Percentiles rank a stretch among this genome's conserved stretches.
These are phyloP conservation scores for Atta colombica DNA, from an alignment of 1,140 invertebrate species.

Conservation along the genomic window DNA sequence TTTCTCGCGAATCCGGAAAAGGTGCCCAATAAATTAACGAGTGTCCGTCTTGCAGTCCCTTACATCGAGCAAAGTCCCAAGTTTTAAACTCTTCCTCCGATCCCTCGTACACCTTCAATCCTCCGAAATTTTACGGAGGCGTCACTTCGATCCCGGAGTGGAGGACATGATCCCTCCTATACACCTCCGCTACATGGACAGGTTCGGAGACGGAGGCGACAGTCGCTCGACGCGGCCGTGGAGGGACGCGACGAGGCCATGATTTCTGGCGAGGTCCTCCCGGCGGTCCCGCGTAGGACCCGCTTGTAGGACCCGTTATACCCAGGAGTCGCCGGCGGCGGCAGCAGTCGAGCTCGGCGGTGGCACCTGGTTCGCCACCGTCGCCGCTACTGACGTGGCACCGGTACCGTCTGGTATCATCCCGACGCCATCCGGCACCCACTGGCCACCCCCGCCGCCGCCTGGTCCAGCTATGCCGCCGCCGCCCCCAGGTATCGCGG, in stretches of 20 bases:
- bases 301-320: slow-evolving; percentile 80
- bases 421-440: slow-evolving; percentile 82
- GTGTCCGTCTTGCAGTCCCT: background rate
- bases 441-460: slow-evolving; percentile 69
- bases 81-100: background rate
- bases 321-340: slow-evolving; percentile 88
- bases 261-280: slow-evolving; percentile 30
- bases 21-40: background rate
- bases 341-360: slow-evolving; percentile 83
- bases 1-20: background rate
- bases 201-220: slow-evolving; percentile 9
- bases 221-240: background rate
- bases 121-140: background rate
- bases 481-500: slow-evolving; percentile 63
- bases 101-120: background rate
- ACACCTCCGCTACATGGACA: slow-evolving; percentile 30
- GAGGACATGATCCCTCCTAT: background rate
- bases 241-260: slow-evolving; percentile 9
- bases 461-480: slow-evolving; percentile 55
- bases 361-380: slow-evolving; percentile 82
- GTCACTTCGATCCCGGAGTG: background rate
- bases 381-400: slow-evolving; percentile 35
- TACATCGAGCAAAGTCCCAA: background rate
- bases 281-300: slow-evolving; percentile 21
- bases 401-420: slow-evolving; percentile 76